Conservation (phyloP, 2,797 vertebrate genomes). For the Phrynocephalus vlangalii region DNA sequence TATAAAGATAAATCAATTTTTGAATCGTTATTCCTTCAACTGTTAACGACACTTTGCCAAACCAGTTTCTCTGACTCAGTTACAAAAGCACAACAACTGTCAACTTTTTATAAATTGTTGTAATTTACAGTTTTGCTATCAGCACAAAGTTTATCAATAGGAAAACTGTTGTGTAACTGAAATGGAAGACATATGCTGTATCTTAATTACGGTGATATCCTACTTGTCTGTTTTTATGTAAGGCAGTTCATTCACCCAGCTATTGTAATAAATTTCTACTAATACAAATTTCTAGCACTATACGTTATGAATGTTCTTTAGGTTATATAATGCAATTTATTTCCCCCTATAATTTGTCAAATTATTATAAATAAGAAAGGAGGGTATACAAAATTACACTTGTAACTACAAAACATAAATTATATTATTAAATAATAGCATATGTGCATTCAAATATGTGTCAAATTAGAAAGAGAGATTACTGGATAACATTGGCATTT, state of each 20-base stretch:
- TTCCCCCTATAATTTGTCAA: constrained; percentile 28
- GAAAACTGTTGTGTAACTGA: constrained; percentile 49
- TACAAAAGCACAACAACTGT: constrained; percentile 77
- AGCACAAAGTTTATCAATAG: constrained; percentile 60
- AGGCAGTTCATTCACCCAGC: constrained; percentile 55
- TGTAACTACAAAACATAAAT: constrained; percentile 15
- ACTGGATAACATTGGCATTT: neutral
- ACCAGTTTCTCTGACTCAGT: constrained; percentile 76
- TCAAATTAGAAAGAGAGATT: neutral
- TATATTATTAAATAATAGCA: constrained; percentile 2
- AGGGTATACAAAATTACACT: constrained; percentile 42
- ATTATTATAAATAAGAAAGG: constrained; percentile 46
- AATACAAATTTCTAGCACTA: constrained; percentile 24
- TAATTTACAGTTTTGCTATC: constrained; percentile 60
- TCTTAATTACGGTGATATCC: constrained; percentile 52
- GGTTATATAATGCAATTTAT: constrained; percentile 65
- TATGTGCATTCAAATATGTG: neutral
- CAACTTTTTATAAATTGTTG: constrained; percentile 51
- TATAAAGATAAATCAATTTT: constrained; percentile 95
- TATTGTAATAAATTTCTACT: constrained; percentile 49
- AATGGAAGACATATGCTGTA: constrained; percentile 50
- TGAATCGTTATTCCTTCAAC: constrained; percentile 86
- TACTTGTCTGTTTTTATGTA: constrained; percentile 42
- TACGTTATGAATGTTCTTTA: constrained; percentile 44
- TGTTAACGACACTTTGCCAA: constrained; percentile 82